Evolutionary conservation across 1,140 invertebrate genomes (phyloP).

Genomic region (Diabrotica virgifera): DNA sequence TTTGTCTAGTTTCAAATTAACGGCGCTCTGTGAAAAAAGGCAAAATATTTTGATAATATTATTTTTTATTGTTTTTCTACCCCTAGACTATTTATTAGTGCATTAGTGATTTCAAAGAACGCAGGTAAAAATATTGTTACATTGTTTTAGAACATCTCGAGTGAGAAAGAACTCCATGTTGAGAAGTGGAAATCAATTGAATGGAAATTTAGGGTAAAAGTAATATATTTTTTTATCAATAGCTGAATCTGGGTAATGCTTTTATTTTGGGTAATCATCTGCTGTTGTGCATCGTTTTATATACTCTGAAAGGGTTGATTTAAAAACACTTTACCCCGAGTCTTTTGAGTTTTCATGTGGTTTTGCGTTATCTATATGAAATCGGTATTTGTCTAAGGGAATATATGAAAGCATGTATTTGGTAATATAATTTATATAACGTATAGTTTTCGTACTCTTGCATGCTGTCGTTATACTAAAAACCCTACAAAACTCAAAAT

Average conservation of each 20-base stretch:
- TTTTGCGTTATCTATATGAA: too few species aligned
- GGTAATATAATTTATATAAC: too few species aligned
- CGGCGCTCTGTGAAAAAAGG: too few species aligned
- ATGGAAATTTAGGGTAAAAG: constrained; percentile 75
- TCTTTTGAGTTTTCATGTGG: too few species aligned
- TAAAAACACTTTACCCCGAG: not conserved
- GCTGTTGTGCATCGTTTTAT: constrained; percentile 1
- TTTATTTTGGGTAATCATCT: constrained; percentile 2
- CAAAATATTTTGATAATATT: too few species aligned
- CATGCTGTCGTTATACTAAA: too few species aligned
- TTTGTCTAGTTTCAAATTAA: too few species aligned
- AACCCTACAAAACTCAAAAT: too few species aligned
- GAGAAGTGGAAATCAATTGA: constrained; percentile 64
- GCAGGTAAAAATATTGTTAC: constrained; percentile 1
- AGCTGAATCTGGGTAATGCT: constrained; percentile 19
- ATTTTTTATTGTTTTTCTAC: too few species aligned
- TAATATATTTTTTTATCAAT: constrained; percentile 23
- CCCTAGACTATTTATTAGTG: not conserved
- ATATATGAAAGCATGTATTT: too few species aligned
- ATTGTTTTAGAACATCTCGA: constrained; percentile 51
- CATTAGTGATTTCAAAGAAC: not conserved
- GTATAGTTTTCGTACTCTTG: too few species aligned
- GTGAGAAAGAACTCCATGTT: constrained; percentile 58
- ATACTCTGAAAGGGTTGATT: not conserved
- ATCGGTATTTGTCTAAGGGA: too few species aligned